Evolutionary conservation across 2,888 invertebrate species (phyloP), one percentile per base, ranked within the genome.

Genomic region (Melitaea athalia): DNA sequence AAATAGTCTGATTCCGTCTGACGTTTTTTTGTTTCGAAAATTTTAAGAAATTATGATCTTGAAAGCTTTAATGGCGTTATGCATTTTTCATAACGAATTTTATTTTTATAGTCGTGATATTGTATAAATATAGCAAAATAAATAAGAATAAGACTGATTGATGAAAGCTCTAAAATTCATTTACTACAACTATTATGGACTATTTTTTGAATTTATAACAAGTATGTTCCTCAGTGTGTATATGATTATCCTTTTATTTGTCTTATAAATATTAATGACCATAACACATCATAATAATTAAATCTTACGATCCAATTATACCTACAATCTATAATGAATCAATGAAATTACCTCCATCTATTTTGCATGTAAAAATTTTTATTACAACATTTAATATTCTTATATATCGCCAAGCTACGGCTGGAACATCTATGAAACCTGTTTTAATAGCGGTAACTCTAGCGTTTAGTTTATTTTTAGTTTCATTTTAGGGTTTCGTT

Each of bases 301-400:
- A 45, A 15, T 52, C 60, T 33, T 52, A 45, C 60, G 52, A 52
- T 45, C 45, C 12, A 31, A 45, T 12, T 43, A 49, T 53, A 70
- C 38, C 38, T 38, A 38, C 59, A 65, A 64, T 71, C 38, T 62
- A 17, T 68, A 60, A 71, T 69, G 63, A 63, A 57, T 71, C 71
- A 71, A 66, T 61, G 63, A 43, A 71, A 71, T 69, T 69, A 71
- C 69, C 71, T 64, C 63, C 66, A 66, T 71, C 60, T 63, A 69
- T 71, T 63, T 66, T 63, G 65, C 65, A 59, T 69, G 63, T 68
- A 49, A 59, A n/a, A 55, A 50, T 68, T 68, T 68, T 71, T 66
- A 63, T 68, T 63, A 43, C 49, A 65, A 59, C 59, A 62, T 68
- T 68, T 57, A 69, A 63, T 66, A 65, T 65, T 53, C 61, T 62